Evolutionary conservation across 2,113 vertebrate species (phyloP).

Genomic region (Puntigrus tetrazona): DNA sequence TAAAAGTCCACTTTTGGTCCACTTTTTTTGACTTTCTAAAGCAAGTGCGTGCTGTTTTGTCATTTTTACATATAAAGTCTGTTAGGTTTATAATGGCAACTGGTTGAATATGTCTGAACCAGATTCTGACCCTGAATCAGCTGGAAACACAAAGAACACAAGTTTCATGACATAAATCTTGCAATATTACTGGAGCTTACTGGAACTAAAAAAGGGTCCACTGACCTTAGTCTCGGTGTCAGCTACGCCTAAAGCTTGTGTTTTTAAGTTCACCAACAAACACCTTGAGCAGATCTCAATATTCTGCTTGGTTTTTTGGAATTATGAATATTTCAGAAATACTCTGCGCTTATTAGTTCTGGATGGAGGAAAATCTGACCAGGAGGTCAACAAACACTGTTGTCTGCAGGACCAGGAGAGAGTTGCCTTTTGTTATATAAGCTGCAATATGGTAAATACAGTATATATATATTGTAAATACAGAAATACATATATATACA

Average conservation of each 20-base stretch:
- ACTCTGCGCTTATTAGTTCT: not conserved
- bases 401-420: not conserved
- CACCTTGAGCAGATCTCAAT: not conserved
- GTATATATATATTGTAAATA: not conserved
- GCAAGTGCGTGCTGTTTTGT: not conserved
- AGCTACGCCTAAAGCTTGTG: not conserved
- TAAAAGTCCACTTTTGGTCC: not conserved
- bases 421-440: not conserved
- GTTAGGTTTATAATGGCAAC: not conserved
- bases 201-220: not conserved
- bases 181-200: not conserved
- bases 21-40: too few relatives aligned
- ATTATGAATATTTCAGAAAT: slow-evolving; percentile 6
- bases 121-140: not conserved
- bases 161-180: not conserved
- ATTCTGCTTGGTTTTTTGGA: not conserved
- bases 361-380: not conserved
- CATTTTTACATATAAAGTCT: not conserved
- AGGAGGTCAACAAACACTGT: not conserved
- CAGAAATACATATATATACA: too few relatives aligned
- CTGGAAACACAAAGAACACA: not conserved
- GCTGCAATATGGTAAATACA: not conserved
- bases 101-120: not conserved
- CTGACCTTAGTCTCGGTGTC: slow-evolving; percentile 1
- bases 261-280: not conserved